Percentiles rank a stretch among this genome's conserved stretches.
Conservation (phyloP, 2,113 vertebrate genomes). For the Grantiella picta region DNA sequence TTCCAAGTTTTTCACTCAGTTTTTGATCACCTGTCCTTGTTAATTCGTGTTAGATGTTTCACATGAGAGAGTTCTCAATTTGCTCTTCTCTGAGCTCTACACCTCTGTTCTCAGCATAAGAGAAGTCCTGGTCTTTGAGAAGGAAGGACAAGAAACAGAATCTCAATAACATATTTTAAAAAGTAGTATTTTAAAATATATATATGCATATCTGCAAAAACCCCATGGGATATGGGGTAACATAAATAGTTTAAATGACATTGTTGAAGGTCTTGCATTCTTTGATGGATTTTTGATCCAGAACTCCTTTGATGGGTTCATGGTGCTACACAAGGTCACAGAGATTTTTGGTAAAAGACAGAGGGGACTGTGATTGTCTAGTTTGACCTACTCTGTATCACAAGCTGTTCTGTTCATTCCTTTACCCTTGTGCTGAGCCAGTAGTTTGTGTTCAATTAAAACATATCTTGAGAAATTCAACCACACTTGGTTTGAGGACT, state of each 20-base stretch:
- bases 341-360: background rate
- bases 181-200: background rate
- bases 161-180: background rate
- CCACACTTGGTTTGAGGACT: background rate
- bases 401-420: background rate
- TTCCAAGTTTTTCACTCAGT: background rate
- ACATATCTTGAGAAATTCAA: background rate
- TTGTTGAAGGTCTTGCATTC: background rate
- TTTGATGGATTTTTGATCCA: background rate
- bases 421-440: background rate
- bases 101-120: background rate
- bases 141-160: background rate
- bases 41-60: background rate
- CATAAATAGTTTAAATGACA: background rate
- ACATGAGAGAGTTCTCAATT: background rate
- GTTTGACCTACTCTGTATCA: background rate
- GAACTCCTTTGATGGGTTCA: background rate
- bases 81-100: background rate
- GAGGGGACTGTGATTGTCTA: background rate
- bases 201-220: background rate
- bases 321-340: background rate
- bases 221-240: background rate
- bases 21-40: background rate
- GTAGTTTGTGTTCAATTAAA: constrained; percentile 19
- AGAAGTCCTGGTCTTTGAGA: background rate